phyloP scores from a whole-genome alignment of 2,113 vertebrate species.

The Megatriorchis doriae region DNA sequence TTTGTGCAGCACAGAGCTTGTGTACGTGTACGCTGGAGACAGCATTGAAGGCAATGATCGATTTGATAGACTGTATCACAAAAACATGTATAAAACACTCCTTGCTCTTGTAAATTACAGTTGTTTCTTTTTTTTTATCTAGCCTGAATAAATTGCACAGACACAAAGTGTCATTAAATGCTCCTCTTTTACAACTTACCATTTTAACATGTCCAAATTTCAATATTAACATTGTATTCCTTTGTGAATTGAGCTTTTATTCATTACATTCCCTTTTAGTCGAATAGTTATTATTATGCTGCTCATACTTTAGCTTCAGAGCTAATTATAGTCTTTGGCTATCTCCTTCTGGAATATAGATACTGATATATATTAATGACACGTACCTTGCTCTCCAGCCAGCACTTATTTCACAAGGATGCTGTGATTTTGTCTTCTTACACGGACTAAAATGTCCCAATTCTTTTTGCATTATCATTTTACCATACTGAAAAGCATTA shows the following conservation, averaged over 20 bases:
- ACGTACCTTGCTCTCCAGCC: not conserved
- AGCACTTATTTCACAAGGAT: not conserved
- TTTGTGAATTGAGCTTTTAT: conserved; percentile 47
- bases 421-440: conserved; percentile 21
- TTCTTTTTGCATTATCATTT: not conserved
- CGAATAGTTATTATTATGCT: conserved; percentile 61
- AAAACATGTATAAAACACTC: not conserved
- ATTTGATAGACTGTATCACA: not conserved
- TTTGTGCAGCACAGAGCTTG: not conserved
- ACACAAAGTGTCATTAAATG: not conserved
- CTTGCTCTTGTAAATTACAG: not conserved
- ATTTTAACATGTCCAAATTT: conserved; percentile 31
- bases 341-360: conserved; percentile 49
- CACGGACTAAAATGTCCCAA: not conserved
- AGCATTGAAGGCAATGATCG: not conserved
- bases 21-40: not conserved
- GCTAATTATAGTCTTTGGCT: conserved; percentile 60
- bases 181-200: not conserved
- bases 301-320: conserved; percentile 52
- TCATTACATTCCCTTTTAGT: conserved; percentile 37
- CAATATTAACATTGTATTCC: conserved; percentile 38
- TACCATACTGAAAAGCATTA: not conserved
- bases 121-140: not conserved
- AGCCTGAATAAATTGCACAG: not conserved
- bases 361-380: conserved; percentile 44